Conservation (phyloP, 1,140 invertebrate species). For the Neelides sp. region DNA sequence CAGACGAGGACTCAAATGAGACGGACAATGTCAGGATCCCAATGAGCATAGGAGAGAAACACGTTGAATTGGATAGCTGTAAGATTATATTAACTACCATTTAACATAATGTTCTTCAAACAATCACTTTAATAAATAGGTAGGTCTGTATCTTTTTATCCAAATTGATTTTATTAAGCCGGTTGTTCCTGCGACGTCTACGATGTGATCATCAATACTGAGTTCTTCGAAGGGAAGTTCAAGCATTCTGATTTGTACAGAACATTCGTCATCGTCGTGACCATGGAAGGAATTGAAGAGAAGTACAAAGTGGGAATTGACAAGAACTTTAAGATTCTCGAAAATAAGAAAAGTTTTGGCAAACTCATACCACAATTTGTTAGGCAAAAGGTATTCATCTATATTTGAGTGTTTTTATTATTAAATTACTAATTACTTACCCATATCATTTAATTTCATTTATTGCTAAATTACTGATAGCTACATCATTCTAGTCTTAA, state of each 20-base stretch:
- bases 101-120: too few relatives aligned
- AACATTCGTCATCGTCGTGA: slow-evolving; percentile 58
- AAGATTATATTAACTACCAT: too few relatives aligned
- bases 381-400: slow-evolving; percentile 5
- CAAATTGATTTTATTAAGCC: slow-evolving; percentile 35
- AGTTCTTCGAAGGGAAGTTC: slow-evolving; percentile 53
- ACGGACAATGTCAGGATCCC: slow-evolving; percentile 57
- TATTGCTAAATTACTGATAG: too few relatives aligned
- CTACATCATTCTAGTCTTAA: too few relatives aligned
- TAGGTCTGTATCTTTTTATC: neutral
- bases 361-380: slow-evolving; percentile 25
- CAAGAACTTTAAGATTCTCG: slow-evolving; percentile 32
- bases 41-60: slow-evolving; percentile 72
- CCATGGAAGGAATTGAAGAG: slow-evolving; percentile 57
- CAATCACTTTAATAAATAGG: too few relatives aligned
- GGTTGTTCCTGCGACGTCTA: slow-evolving; percentile 53
- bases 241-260: slow-evolving; percentile 53
- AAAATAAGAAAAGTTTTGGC: slow-evolving; percentile 20
- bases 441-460: too few relatives aligned
- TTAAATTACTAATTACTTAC: too few relatives aligned
- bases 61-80: slow-evolving; percentile 64
- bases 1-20: slow-evolving; percentile 43
- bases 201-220: slow-evolving; percentile 62
- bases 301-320: slow-evolving; percentile 58
- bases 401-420: too few relatives aligned